Percentiles rank a stretch among this genome's conserved stretches.
Evolutionary conservation across 1,140 invertebrate species (phyloP).

Genomic region (Homarus americanus): DNA sequence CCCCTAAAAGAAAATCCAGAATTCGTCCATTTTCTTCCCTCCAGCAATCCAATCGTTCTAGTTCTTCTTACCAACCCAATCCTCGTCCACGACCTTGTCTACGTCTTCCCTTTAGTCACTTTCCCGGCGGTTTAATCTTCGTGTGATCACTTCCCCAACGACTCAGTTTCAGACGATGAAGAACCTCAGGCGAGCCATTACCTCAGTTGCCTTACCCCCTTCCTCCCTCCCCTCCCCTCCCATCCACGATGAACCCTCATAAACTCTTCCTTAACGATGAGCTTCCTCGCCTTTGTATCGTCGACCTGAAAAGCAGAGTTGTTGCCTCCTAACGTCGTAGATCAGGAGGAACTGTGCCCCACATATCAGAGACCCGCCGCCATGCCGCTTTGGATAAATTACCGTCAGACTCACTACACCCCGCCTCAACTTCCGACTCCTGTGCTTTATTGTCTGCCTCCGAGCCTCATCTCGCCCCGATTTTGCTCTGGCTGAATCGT

Average conservation of each 20-base stretch:
- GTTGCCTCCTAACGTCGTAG: background rate
- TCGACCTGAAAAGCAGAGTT: background rate
- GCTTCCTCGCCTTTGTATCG: background rate
- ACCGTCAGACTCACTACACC: background rate
- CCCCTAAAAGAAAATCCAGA: too few relatives aligned
- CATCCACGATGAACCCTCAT: background rate
- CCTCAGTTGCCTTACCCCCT: background rate
- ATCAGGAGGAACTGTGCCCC: background rate
- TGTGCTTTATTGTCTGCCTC: background rate
- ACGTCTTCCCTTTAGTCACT: background rate
- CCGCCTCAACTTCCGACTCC: background rate
- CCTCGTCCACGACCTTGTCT: background rate
- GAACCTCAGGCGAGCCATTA: background rate
- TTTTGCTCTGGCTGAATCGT: too few relatives aligned
- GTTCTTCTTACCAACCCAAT: background rate
- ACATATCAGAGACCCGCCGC: background rate
- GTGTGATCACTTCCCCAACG: constrained; percentile 2
- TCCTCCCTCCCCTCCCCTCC: too few relatives aligned
- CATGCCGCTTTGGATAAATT: background rate
- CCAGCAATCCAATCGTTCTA: background rate
- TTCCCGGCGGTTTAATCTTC: background rate
- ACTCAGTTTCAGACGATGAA: background rate
- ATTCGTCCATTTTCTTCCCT: background rate
- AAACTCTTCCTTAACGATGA: background rate
- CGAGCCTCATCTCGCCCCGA: background rate